Conservation (phyloP, 1,140 invertebrate genomes). For the Ceratina australensis region DNA sequence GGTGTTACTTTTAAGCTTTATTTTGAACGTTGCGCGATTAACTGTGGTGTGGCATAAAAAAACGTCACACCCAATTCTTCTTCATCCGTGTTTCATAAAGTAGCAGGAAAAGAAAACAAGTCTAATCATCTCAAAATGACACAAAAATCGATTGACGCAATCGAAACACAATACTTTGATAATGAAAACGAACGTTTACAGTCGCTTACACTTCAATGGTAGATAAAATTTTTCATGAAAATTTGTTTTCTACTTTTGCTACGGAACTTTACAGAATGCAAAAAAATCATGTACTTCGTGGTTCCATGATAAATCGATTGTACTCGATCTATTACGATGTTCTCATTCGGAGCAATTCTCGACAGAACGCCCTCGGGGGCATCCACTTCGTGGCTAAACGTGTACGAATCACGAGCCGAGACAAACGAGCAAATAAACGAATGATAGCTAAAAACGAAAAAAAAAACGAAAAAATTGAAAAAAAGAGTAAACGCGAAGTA, state of each 20-base stretch:
- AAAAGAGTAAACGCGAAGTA: slow-evolving; percentile 12
- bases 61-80: background rate
- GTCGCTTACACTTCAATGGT: background rate
- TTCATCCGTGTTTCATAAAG: background rate
- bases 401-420: background rate
- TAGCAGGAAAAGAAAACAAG: no score
- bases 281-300: background rate
- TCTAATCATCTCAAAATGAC: background rate
- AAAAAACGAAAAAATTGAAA: background rate
- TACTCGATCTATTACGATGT: no score
- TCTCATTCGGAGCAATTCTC: background rate
- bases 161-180: background rate
- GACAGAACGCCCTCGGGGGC: slow-evolving; percentile 47
- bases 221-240: slow-evolving; percentile 1
- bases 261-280: background rate
- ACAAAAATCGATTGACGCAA: background rate
- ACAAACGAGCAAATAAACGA: slow-evolving; percentile 10
- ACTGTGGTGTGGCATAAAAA: background rate
- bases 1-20: background rate
- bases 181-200: background rate
- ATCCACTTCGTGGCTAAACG: slow-evolving; percentile 52
- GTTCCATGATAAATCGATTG: background rate
- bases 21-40: background rate
- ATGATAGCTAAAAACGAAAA: slow-evolving; percentile 7
- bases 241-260: slow-evolving; percentile 16